Conservation (phyloP, 2,888 invertebrate genomes). For the Drosophila quinaria region DNA sequence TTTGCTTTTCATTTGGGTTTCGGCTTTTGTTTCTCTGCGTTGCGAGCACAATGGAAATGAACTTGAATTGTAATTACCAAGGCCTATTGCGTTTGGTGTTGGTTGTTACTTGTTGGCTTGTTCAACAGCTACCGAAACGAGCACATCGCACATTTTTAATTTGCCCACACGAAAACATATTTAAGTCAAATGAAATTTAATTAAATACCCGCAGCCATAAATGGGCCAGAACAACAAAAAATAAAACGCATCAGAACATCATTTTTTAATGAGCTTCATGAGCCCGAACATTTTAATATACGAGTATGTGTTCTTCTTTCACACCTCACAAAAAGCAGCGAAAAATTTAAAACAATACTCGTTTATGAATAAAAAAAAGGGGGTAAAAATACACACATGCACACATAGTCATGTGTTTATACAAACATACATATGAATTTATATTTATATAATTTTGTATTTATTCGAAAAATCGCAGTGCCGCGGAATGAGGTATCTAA, state of each 20-base stretch:
- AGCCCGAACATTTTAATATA: slow-evolving; percentile 49
- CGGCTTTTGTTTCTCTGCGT: slow-evolving; percentile 42
- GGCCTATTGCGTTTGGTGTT: slow-evolving; percentile 53
- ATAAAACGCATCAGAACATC: slow-evolving; percentile 70
- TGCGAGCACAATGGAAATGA: slow-evolving; percentile 54
- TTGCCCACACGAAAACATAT: slow-evolving; percentile 40
- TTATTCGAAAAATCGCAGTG: slow-evolving; percentile 8
- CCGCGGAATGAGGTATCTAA: slow-evolving; percentile 26
- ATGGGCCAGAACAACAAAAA: slow-evolving; percentile 45
- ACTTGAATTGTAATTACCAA: slow-evolving; percentile 78
- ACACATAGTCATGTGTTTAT: slow-evolving; percentile 1
- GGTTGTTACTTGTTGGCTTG: neutral
- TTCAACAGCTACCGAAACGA: slow-evolving; percentile 1
- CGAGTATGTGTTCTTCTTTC: slow-evolving; percentile 59
- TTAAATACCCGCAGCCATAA: slow-evolving; percentile 55
- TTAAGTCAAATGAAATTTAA: slow-evolving; percentile 61
- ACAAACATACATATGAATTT: neutral
- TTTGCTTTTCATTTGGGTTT: slow-evolving; percentile 45
- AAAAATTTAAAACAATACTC: slow-evolving; percentile 58
- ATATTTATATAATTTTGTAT: slow-evolving; percentile 9
- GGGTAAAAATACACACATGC: slow-evolving; percentile 24
- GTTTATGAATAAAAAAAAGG: slow-evolving; percentile 53
- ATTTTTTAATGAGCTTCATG: slow-evolving; percentile 77
- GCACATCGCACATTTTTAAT: slow-evolving; percentile 60
- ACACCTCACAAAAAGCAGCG: slow-evolving; percentile 62